Percentiles rank a stretch among this genome's conserved stretches.
phyloP scores from a whole-genome alignment of 2,888 invertebrate genomes.

The Nasonovia ribisnigri region DNA sequence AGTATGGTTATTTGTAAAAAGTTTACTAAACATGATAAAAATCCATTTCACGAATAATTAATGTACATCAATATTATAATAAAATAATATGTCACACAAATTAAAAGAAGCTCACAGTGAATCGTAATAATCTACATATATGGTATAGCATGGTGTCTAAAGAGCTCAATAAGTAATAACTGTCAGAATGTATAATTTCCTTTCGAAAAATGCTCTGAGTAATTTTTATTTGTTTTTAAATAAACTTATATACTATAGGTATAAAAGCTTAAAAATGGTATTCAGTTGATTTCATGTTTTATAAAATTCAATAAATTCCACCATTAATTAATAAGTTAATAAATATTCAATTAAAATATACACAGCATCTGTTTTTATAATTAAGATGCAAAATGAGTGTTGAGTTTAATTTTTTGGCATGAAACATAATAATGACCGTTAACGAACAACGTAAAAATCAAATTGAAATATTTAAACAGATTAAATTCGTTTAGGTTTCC shows the following conservation, averaged over 20 bases:
- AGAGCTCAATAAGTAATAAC: not conserved
- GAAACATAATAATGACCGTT: not conserved
- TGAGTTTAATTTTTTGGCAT: not conserved
- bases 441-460: not conserved
- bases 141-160: not conserved
- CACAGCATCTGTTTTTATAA: not conserved
- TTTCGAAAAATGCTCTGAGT: not conserved
- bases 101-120: not conserved
- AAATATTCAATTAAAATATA: not conserved
- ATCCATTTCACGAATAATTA: not conserved
- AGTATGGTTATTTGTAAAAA: not conserved
- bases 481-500: not conserved
- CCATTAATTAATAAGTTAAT: not conserved
- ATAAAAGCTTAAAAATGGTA: not conserved
- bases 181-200: not conserved
- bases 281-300: not conserved
- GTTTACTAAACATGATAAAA: not conserved
- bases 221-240: not conserved
- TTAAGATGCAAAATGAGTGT: not conserved
- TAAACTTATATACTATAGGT: not conserved
- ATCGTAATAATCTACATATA: not conserved
- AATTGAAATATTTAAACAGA: not conserved
- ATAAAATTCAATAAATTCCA: not conserved
- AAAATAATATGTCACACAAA: not conserved
- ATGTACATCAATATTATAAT: not conserved